Evolutionary conservation across 2,888 invertebrate species (phyloP), one percentile per base, ranked within the genome.

Genomic region (Phyllotreta cruciferae): DNA sequence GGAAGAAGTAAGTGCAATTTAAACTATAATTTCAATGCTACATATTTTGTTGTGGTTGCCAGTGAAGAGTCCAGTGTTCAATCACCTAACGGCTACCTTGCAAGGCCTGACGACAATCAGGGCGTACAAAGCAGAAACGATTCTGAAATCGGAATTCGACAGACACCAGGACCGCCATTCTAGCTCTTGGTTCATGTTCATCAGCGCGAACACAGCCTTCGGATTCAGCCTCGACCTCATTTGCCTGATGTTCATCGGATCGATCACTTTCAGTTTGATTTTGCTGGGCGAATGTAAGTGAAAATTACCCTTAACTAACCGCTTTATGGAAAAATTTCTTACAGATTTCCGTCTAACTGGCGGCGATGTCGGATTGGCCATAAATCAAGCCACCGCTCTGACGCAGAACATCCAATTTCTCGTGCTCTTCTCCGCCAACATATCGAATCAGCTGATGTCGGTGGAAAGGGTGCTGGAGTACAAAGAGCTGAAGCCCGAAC

Each of bases 61-160:
- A 93, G 93, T 90, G 66, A 85, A 91, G 62, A 92, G 92, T 73
- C 94, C 94, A 0, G 89, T 94, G 0, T 93, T 91, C 77, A 86
- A 90, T 1, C 92, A 93, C 78, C 81, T 94, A 36, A 90, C 88
- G 74, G 88, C 92, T 3, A 88, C 90, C 0, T 83, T 94, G 3
- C 86, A 89, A 70, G 94, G 94, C 0, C 79, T 94, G 14, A 86
- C 90, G 0, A 92, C 93, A 0, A 90, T 94, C 44, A 83, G 94
- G 56, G 90, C 93, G 0, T 91, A 88, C 72, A 84, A 85, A 3
- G 88, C 89, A 0, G 87, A 92, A 77, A 73, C 82, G 1, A 84
- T 87, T 6, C 83, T 93, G 54, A 76, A 82, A 82, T 68, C 78
- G 74, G 62, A 85, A 83, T 81, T 83, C 53, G 82, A 83, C 60